These are phyloP conservation scores for Hassar affinis DNA, from an alignment of 2,113 vertebrate genomes.

Conservation along the genomic window DNA sequence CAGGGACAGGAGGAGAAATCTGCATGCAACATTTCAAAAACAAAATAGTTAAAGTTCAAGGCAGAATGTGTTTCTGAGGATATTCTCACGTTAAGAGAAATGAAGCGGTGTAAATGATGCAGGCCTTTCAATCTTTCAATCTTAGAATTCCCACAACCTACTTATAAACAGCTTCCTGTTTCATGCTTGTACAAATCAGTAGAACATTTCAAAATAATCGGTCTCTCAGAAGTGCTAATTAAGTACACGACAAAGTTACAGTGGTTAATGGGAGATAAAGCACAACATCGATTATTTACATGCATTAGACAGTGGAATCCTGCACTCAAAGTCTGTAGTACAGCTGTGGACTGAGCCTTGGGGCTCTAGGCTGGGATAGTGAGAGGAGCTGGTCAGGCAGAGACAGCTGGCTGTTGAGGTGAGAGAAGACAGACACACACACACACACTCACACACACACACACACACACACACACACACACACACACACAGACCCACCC, in stretches of 20 bases:
- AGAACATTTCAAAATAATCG: conserved; percentile 1
- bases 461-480: neutral
- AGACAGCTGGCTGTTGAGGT: conserved; percentile 47
- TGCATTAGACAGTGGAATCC: conserved; percentile 24
- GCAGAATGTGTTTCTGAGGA: neutral
- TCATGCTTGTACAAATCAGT: neutral
- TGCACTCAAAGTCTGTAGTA: conserved; percentile 24
- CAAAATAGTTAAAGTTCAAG: conserved; percentile 44
- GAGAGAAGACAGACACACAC: conserved; percentile 24
- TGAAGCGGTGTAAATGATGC: conserved; percentile 1
- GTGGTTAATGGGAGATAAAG: neutral
- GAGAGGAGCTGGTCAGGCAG: conserved; percentile 17
- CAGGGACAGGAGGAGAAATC: conserved; percentile 14
- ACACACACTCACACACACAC: conserved; percentile 10
- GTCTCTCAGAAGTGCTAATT: conserved; percentile 1
- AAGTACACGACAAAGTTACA: neutral
- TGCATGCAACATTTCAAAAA: neutral
- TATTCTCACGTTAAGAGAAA: neutral
- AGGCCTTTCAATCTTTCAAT: neutral
- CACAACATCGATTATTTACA: conserved; percentile 3
- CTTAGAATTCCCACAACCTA: neutral
- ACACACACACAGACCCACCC: neutral
- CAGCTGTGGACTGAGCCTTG: conserved; percentile 38
- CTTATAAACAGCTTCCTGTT: neutral
- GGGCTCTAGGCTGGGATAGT: conserved; percentile 35